Evolutionary conservation across 1,140 invertebrate genomes (phyloP), one percentile per base, ranked within the genome.

Genomic region (Chironomus tepperi): DNA sequence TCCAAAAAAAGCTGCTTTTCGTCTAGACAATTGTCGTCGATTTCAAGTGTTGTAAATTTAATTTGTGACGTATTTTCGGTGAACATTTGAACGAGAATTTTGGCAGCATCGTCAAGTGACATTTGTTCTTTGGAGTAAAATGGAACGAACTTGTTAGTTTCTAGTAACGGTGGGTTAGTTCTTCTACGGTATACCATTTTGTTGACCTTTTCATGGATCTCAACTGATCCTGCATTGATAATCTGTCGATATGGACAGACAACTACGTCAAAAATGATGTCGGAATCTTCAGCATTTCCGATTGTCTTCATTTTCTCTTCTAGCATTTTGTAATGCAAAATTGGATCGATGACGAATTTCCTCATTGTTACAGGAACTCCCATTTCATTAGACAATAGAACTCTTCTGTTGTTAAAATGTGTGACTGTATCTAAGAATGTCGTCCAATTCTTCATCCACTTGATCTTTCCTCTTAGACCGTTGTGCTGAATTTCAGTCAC

Each of bases 361-460:
- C 89, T 86, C 42, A 98, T 93, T 77, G 90, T 88, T 0, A 93
- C 96, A 1, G 96, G 96, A 0, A 98, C 78, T 89, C 89, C 24
- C 24, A 34, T 34, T 0, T 98, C 85, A 18, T 88, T 86, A 76
- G 91, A 82, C 0, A 89, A 89, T 76, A 94, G 90, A n/a, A 87
- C 83, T 42, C 87, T 86, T 0, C 97, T 78, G 73, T 97, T 89
- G 76, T 91, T 88, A 76, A 97, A 88, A 80, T 98, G 96, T n/a
- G 98, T 82, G 89, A 98, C 92, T n/a, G 91, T 94, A 81, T 98
- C 96, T 86, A 98, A 88, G 81, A 96, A 98, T 0, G 94, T 88
- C 0, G 95, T 89, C 94, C 94, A 98, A 81, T 97, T 96, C 77
- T 90, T 80, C 15, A 83, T 82, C 93, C 93, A 95, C 34, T 77